Evolutionary conservation across 2,797 vertebrate genomes (phyloP).

Genomic region (Pipistrellus kuhlii): DNA sequence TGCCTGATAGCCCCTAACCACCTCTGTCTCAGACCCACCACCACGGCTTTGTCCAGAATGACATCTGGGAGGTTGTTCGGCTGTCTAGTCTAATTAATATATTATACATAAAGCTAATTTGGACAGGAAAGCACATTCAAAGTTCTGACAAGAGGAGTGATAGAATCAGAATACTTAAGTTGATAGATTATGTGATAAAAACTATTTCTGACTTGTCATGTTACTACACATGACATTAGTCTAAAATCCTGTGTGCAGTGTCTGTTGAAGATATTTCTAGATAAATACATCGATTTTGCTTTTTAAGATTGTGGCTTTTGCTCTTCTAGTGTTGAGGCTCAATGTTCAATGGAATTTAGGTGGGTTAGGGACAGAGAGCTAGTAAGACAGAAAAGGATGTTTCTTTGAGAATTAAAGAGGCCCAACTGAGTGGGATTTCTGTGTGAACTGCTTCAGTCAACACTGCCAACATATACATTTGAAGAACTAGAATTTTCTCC

Average conservation of each 20-base stretch:
- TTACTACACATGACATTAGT: conserved; percentile 35
- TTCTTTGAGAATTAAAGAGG: not conserved
- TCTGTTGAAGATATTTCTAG: conserved; percentile 40
- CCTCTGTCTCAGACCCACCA: too few relatives aligned
- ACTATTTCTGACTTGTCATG: conserved; percentile 38
- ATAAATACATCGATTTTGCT: not conserved
- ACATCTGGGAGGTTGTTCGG: too few relatives aligned
- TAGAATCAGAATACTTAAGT: not conserved
- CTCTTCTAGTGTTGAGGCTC: not conserved
- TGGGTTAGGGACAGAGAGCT: not conserved
- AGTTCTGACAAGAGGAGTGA: not conserved
- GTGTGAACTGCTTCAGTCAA: not conserved
- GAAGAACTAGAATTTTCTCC: not conserved
- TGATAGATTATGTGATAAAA: conserved; percentile 30
- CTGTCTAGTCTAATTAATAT: too few relatives aligned
- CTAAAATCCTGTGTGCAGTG: not conserved
- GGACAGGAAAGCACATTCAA: not conserved
- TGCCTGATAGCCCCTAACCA: too few relatives aligned
- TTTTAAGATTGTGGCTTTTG: conserved; percentile 47
- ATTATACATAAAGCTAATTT: not conserved
- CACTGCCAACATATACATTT: not conserved
- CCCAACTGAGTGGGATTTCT: not conserved
- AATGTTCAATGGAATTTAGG: not conserved
- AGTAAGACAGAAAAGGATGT: not conserved
- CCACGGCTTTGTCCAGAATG: too few relatives aligned